Evolutionary conservation across 2,797 vertebrate species (phyloP), one percentile per base, ranked within the genome.

Genomic region (Hapalemur alaotrensis): DNA sequence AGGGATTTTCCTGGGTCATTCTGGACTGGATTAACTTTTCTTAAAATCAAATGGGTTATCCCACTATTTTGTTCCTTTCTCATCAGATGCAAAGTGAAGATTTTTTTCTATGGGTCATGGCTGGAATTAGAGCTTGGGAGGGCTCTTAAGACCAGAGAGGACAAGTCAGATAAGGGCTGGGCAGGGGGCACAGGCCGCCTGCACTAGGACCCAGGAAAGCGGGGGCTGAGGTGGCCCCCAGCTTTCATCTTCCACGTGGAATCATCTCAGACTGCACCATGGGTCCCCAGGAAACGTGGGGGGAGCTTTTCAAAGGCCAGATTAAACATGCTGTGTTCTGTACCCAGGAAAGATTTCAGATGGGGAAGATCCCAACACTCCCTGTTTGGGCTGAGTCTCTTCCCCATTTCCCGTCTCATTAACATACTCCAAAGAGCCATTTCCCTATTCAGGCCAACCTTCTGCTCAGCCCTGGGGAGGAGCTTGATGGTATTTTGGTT

Each of bases 381-480:
- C 46, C 0, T 7, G 54, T 87, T 10, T 20, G 59, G 94, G 41
- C 72, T 6, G 22, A 48, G 22, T 10, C 35, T 30, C 89, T 38
- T 41, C 81, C 50, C 63, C 30, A 4, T 72, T 52, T 30, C 79
- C 91, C 14, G 3, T 59, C 83, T 94, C 78, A 10, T 87, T 80
- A 52, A n/a, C 13, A 46, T n/a, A 70, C 80, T 72, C 84, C 52
- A 73, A 92, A 92, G 93, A 91, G 43, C 73, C 70, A 0, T n/a
- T 54, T 67, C 78, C 76, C 67, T 69, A 0, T 80, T 43, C 70
- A 41, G 41, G 59, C 52, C 89, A 30, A 4, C 65, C 84, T 69
- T 83, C 86, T 85, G 95, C 95, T 79, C 52, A 14, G 92, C 95
- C 78, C 59, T 61, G 35, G 43, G 83, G 94, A 95, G 72, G 61